Percentiles rank a stretch among this genome's conserved stretches.
Conservation (phyloP, 1,140 invertebrate species). For the Druon quercuslanigerum region DNA sequence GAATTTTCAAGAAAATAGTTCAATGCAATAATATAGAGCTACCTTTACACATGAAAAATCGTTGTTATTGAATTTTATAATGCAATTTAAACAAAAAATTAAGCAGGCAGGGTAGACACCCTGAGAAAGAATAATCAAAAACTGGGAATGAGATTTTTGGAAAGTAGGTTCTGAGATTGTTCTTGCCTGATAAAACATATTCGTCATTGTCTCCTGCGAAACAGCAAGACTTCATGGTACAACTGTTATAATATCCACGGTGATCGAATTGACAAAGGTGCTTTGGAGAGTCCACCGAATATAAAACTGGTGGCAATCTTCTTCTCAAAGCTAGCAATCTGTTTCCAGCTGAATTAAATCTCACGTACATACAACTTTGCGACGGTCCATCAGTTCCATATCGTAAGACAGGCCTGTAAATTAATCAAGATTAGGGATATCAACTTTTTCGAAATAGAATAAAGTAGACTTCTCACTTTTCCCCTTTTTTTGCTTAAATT, state of each 20-base stretch:
- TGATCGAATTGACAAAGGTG: constrained; percentile 92
- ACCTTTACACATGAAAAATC: too few relatives aligned
- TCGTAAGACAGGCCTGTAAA: constrained; percentile 79
- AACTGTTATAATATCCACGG: constrained; percentile 95
- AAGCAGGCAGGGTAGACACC: too few relatives aligned
- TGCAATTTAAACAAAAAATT: too few relatives aligned
- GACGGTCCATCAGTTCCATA: constrained; percentile 83
- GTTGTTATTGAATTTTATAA: too few relatives aligned
- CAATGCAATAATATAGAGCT: too few relatives aligned
- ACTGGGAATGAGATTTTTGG: too few relatives aligned
- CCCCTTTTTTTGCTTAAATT: too few relatives aligned
- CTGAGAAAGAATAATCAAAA: constrained; percentile 6
- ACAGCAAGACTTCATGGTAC: constrained; percentile 97
- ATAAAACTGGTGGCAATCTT: constrained; percentile 89
- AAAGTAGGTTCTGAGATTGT: not conserved
- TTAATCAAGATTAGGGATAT: constrained; percentile 16
- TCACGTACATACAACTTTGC: constrained; percentile 93
- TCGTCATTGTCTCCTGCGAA: constrained; percentile 94
- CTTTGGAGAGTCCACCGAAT: constrained; percentile 80
- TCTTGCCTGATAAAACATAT: constrained; percentile 86
- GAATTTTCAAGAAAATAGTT: too few relatives aligned
- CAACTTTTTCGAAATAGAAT: too few relatives aligned
- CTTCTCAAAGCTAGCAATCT: constrained; percentile 89
- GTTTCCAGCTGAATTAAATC: constrained; percentile 88
- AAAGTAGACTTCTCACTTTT: too few relatives aligned